phyloP scores from a whole-genome alignment of 2,113 vertebrate genomes.

The Cololabis saira region DNA sequence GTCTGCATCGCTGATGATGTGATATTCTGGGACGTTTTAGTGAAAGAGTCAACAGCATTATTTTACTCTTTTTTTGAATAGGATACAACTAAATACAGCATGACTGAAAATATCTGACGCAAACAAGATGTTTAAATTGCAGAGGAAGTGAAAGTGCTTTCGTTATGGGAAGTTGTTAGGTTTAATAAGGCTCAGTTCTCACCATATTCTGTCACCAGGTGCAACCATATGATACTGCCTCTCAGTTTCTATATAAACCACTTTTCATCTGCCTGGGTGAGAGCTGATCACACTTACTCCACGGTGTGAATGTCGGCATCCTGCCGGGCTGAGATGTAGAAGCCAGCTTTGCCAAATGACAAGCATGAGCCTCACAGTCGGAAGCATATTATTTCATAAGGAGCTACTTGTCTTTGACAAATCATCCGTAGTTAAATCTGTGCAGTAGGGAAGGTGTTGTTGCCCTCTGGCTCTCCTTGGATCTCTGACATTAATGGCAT shows the following conservation, averaged over 20 bases:
- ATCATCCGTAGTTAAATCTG: slow-evolving; percentile 53
- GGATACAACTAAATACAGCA: slow-evolving; percentile 12
- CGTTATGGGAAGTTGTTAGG: slow-evolving; percentile 43
- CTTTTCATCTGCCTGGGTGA: slow-evolving; percentile 74
- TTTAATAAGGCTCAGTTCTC: slow-evolving; percentile 64
- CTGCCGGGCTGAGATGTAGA: slow-evolving; percentile 65
- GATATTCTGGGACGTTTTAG: neutral
- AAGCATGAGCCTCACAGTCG: slow-evolving; percentile 61
- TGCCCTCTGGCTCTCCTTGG: slow-evolving; percentile 59
- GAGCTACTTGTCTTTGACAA: slow-evolving; percentile 67
- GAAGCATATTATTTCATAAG: slow-evolving; percentile 65
- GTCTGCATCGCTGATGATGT: slow-evolving; percentile 27
- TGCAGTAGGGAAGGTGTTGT: slow-evolving; percentile 40
- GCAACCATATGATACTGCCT: slow-evolving; percentile 78
- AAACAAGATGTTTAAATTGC: slow-evolving; percentile 38
- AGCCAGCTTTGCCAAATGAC: slow-evolving; percentile 68
- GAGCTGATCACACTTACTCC: slow-evolving; percentile 74
- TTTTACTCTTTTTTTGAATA: neutral
- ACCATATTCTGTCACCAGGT: slow-evolving; percentile 70
- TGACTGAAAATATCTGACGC: slow-evolving; percentile 28
- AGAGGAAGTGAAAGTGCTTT: slow-evolving; percentile 32
- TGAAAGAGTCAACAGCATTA: slow-evolving; percentile 2
- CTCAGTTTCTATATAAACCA: slow-evolving; percentile 80
- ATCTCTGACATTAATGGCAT: slow-evolving; percentile 47
- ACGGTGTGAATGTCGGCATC: slow-evolving; percentile 79